phyloP scores from a whole-genome alignment of 1,140 invertebrate genomes.

The Acyrthosiphon pisum region DNA sequence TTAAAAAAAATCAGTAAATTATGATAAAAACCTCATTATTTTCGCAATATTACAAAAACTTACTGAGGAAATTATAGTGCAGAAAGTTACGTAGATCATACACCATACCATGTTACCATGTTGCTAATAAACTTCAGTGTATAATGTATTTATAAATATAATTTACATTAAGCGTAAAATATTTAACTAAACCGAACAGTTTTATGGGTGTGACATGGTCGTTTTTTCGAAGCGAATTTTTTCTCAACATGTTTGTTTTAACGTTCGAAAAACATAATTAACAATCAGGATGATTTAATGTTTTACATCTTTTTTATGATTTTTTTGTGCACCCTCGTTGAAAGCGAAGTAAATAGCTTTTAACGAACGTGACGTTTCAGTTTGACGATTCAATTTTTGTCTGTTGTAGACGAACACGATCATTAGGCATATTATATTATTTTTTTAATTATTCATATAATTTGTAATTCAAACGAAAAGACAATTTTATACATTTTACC shows the following conservation, averaged over 20 bases:
- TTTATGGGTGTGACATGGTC: constrained; percentile 17
- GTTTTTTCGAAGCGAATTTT: not conserved
- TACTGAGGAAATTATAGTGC: not conserved
- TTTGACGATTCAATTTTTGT: not conserved
- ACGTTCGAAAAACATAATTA: constrained; percentile 41
- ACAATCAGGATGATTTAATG: constrained; percentile 49
- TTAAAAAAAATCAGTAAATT: not conserved
- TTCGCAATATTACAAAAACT: not conserved
- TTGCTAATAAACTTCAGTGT: not conserved
- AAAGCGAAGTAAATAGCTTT: constrained; percentile 9
- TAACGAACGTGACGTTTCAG: not conserved
- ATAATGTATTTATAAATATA: too few relatives aligned
- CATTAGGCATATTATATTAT: not conserved
- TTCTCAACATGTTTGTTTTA: constrained; percentile 15
- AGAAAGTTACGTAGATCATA: not conserved
- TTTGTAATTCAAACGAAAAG: not conserved
- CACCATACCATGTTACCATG: not conserved
- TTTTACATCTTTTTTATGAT: not conserved
- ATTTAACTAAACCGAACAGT: constrained; percentile 31
- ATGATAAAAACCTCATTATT: not conserved
- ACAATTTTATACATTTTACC: not conserved
- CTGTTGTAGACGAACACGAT: too few relatives aligned
- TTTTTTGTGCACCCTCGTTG: not conserved
- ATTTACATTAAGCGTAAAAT: constrained; percentile 27
- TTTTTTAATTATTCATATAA: not conserved